Evolutionary conservation across 2,113 vertebrate species (phyloP).

Genomic region (Cepphus grylle): DNA sequence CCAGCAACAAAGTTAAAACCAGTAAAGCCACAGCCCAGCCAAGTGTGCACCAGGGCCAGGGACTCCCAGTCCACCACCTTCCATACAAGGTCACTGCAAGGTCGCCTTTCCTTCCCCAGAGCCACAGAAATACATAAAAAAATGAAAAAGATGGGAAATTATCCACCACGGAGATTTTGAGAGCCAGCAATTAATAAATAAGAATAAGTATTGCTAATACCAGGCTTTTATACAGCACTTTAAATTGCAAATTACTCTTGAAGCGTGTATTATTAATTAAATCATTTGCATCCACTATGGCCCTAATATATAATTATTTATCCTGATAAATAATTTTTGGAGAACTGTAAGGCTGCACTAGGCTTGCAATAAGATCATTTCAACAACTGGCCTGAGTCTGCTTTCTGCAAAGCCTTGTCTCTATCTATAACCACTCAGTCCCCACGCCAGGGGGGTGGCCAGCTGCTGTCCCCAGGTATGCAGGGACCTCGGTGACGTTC

Average conservation of each 20-base stretch:
- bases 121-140: neutral
- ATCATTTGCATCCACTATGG: slow-evolving; percentile 12
- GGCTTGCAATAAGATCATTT: neutral
- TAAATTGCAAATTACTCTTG: slow-evolving; percentile 46
- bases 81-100: neutral
- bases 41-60: fast-evolving
- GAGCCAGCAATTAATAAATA: slow-evolving; percentile 59
- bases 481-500: fast-evolving
- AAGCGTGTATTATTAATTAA: slow-evolving; percentile 42
- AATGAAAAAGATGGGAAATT: neutral
- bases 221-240: slow-evolving; percentile 4
- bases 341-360: neutral
- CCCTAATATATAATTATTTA: slow-evolving; percentile 23
- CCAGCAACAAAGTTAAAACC: neutral
- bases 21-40: neutral
- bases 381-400: neutral
- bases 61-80: neutral
- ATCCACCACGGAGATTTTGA: slow-evolving; percentile 14
- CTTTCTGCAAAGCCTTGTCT: neutral
- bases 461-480: fast-evolving
- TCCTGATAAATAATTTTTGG: neutral
- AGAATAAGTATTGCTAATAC: slow-evolving; percentile 41
- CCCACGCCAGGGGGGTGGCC: fast-evolving
- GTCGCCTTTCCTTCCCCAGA: neutral
- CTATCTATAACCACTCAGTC: fast-evolving